A percentile compares a stretch with the other conserved stretches of the same genome.
phyloP scores from a whole-genome alignment of 1,140 invertebrate genomes.

The Drosophila athabasca region DNA sequence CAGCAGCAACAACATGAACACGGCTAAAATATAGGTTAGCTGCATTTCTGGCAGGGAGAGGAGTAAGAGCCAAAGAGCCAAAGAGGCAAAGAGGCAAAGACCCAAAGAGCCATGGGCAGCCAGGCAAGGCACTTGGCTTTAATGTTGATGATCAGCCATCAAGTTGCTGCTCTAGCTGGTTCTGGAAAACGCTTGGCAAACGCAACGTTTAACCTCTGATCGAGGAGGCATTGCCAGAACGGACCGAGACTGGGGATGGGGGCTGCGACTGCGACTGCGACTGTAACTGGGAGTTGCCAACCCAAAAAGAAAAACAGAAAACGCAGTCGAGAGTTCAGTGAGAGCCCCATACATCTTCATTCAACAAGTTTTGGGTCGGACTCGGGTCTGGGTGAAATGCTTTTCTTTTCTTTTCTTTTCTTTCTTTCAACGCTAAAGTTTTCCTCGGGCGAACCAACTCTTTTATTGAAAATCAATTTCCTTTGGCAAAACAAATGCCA shows the following conservation, averaged over 20 bases:
- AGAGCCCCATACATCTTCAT: conserved; percentile 33
- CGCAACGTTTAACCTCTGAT: conserved; percentile 73
- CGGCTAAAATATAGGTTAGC: conserved; percentile 76
- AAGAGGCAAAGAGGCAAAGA: conserved; percentile 39
- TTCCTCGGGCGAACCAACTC: conserved; percentile 2
- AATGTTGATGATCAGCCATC: conserved; percentile 64
- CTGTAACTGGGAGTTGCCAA: conserved; percentile 28
- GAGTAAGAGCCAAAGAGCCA: conserved; percentile 1
- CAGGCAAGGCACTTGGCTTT: conserved; percentile 54
- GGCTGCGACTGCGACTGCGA: conserved; percentile 28
- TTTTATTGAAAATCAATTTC: conserved; percentile 47
- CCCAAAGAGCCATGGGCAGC: conserved; percentile 6
- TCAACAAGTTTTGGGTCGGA: conserved; percentile 37
- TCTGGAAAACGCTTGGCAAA: conserved; percentile 25
- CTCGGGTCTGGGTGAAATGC: neutral
- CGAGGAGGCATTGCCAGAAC: conserved; percentile 28
- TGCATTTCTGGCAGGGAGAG: conserved; percentile 46
- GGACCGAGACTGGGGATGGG: conserved; percentile 17
- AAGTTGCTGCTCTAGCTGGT: conserved; percentile 26
- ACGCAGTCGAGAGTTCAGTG: conserved; percentile 1
- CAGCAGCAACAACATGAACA: conserved; percentile 40
- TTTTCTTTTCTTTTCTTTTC: conserved; percentile 18
- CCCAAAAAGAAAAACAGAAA: neutral
- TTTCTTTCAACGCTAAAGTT: neutral
- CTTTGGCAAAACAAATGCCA: conserved; percentile 45